Evolutionary conservation across 2,797 vertebrate species (phyloP).

Genomic region (Myiotriccus ornatus): DNA sequence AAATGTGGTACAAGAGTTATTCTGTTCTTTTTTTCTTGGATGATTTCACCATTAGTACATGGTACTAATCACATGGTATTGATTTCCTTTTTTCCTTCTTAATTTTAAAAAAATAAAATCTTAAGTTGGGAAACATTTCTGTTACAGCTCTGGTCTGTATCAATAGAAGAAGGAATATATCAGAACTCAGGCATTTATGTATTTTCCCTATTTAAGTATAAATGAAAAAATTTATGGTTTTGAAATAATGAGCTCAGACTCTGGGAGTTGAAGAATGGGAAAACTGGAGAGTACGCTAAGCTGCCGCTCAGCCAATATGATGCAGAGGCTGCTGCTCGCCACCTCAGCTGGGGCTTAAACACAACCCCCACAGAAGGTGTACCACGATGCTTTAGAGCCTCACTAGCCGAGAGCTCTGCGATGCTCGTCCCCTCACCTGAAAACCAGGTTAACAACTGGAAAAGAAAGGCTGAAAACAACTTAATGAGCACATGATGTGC

Average conservation of each 20-base stretch:
- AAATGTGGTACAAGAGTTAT: not conserved
- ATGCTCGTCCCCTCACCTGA: not conserved
- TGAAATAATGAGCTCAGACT: not conserved
- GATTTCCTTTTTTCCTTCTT: not conserved
- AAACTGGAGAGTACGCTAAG: not conserved
- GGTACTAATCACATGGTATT: not conserved
- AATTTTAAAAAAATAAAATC: not conserved
- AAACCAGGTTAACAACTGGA: not conserved
- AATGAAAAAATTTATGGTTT: not conserved
- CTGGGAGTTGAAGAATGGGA: not conserved
- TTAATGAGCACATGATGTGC: not conserved
- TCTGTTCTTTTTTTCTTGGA: not conserved
- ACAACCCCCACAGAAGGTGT: not conserved
- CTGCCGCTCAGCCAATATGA: not conserved
- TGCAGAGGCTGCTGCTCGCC: not conserved
- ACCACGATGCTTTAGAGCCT: not conserved
- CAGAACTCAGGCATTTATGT: not conserved
- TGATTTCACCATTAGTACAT: not conserved
- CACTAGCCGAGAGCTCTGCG: not conserved
- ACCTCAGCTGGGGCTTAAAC: not conserved
- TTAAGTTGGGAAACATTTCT: not conserved
- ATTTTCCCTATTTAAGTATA: not conserved
- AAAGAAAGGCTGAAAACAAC: not conserved
- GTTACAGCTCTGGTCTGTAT: not conserved
- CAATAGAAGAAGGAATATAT: not conserved